Evolutionary conservation across 2,797 vertebrate genomes (phyloP).

Genomic region (Pampus argenteus): DNA sequence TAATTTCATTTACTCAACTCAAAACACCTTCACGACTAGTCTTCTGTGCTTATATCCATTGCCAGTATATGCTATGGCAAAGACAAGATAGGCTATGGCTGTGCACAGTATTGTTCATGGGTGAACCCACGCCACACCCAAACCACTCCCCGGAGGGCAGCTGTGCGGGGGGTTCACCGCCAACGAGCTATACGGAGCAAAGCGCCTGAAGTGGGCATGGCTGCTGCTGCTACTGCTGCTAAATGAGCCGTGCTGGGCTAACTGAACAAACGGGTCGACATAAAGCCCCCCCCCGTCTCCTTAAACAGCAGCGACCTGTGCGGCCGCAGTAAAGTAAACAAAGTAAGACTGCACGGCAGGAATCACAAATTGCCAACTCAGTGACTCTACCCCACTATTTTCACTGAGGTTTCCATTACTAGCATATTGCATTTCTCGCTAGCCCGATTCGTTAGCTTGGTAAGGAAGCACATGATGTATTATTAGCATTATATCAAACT

Average conservation of each 20-base stretch:
- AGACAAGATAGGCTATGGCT: neutral
- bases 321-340: neutral
- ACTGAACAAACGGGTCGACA: constrained; percentile 20
- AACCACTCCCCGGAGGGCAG: constrained; percentile 60
- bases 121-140: constrained; percentile 81
- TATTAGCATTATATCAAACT: constrained; percentile 35
- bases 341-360: neutral
- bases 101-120: constrained; percentile 60
- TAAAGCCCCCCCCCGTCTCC: neutral
- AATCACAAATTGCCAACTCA: neutral
- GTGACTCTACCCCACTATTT: neutral
- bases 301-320: neutral
- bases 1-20: neutral
- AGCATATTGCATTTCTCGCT: constrained; percentile 46
- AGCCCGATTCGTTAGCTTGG: constrained; percentile 57
- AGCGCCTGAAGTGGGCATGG: constrained; percentile 27
- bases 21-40: neutral
- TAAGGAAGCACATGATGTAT: constrained; percentile 63
- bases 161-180: constrained; percentile 65
- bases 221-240: constrained; percentile 27
- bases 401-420: constrained; percentile 13
- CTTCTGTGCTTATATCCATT: neutral
- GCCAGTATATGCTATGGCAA: neutral
- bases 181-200: constrained; percentile 39
- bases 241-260: constrained; percentile 30